Conservation (phyloP, 2,888 invertebrate species). For the Ethmia dodecea region DNA sequence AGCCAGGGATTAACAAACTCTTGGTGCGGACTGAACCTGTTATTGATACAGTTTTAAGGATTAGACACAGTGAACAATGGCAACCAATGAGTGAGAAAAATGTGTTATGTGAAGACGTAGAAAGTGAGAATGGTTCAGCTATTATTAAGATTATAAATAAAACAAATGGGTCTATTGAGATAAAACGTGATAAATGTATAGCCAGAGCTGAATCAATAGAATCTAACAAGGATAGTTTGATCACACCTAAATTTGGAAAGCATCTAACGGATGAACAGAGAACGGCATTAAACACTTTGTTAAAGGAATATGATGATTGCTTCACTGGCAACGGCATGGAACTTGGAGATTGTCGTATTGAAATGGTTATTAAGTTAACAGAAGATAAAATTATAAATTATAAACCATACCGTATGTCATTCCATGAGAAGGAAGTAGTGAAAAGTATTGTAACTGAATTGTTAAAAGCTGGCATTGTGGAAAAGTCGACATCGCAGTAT, state of each 20-base stretch:
- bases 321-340: constrained; percentile 12
- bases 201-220: neutral
- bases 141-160: neutral
- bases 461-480: constrained; percentile 8
- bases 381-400: constrained; percentile 11
- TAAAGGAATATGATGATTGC: constrained; percentile 8
- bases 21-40: constrained; percentile 9
- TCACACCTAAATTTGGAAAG: neutral
- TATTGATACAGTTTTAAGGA: constrained; percentile 3
- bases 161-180: neutral
- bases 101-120: constrained; percentile 5
- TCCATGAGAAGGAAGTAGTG: constrained; percentile 10
- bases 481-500: constrained; percentile 3
- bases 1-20: constrained; percentile 12
- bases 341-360: constrained; percentile 11
- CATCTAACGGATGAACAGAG: too few species aligned
- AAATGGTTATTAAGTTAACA: constrained; percentile 13
- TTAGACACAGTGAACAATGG: constrained; percentile 8
- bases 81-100: constrained; percentile 11
- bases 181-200: neutral
- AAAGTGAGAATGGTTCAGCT: neutral
- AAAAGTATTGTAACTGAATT: constrained; percentile 6
- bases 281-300: too few species aligned
- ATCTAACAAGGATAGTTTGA: neutral
- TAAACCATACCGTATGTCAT: constrained; percentile 13